These are phyloP conservation scores for Capra hircus DNA, from an alignment of 2,113 vertebrate genomes.

Conservation along the genomic window DNA sequence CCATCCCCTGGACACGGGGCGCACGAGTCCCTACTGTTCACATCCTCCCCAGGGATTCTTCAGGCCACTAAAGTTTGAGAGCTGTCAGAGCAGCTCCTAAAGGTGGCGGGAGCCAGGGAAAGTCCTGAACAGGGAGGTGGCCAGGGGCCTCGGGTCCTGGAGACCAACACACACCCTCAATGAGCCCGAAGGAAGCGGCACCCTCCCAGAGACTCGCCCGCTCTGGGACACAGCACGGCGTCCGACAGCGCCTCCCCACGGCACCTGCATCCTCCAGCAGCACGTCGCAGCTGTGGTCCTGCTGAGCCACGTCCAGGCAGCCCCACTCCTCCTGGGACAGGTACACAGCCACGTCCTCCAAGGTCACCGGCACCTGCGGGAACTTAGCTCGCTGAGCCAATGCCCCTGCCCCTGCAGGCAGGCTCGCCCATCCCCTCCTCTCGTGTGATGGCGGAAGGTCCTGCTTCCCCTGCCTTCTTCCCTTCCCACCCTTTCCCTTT, in stretches of 20 bases:
- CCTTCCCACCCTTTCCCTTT: background rate
- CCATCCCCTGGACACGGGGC: background rate
- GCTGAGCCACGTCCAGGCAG: background rate
- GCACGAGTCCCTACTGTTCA: background rate
- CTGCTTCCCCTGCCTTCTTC: background rate
- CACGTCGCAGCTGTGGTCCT: background rate
- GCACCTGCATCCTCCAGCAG: background rate
- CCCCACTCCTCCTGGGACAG: constrained; percentile 22
- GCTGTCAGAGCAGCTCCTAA: background rate
- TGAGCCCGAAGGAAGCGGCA: background rate
- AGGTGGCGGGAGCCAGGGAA: background rate
- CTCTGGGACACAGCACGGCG: background rate
- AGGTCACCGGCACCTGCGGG: background rate
- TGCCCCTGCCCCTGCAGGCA: rapidly evolving
- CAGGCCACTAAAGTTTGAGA: background rate
- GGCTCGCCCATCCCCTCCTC: background rate
- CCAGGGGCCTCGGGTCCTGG: background rate
- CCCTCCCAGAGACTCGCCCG: background rate
- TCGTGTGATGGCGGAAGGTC: too few relatives aligned
- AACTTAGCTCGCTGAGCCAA: background rate
- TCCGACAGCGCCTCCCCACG: background rate
- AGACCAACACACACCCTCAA: background rate
- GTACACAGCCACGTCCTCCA: background rate
- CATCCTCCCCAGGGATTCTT: background rate
- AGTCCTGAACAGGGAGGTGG: background rate